Evolutionary conservation across 2,113 vertebrate species (phyloP).

Genomic region (Syngnathus typhle): DNA sequence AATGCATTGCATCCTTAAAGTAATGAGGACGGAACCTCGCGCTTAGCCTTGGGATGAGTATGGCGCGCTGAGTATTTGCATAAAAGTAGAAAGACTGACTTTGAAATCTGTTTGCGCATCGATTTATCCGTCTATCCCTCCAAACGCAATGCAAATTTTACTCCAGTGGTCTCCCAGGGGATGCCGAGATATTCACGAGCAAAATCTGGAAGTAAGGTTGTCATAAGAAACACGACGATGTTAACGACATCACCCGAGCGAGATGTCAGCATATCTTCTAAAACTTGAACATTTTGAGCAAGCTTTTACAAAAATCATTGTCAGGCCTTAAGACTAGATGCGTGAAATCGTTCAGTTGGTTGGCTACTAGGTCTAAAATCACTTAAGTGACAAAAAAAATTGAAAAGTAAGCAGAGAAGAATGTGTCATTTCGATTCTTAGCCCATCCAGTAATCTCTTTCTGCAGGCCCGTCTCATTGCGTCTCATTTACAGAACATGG

Average conservation of each 20-base stretch:
- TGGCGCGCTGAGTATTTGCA: neutral
- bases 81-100: constrained; percentile 4
- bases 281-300: too few species aligned
- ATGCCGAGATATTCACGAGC: neutral
- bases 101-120: neutral
- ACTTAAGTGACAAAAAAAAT: neutral
- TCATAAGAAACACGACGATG: too few species aligned
- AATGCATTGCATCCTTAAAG: constrained; percentile 28
- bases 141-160: neutral
- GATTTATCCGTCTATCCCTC: neutral
- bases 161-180: neutral
- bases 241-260: too few species aligned
- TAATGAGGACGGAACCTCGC: constrained; percentile 17
- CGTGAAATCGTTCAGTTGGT: too few species aligned
- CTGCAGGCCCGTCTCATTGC: neutral
- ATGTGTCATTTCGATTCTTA: neutral
- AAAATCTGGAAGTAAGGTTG: neutral
- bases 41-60: constrained; percentile 18
- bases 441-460: neutral
- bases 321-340: too few species aligned
- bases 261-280: too few species aligned
- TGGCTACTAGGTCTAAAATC: neutral
- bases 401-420: neutral
- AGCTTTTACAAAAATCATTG: too few species aligned
- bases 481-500: neutral